phyloP scores from a whole-genome alignment of 1,140 invertebrate species.

The Babylonia areolata region DNA sequence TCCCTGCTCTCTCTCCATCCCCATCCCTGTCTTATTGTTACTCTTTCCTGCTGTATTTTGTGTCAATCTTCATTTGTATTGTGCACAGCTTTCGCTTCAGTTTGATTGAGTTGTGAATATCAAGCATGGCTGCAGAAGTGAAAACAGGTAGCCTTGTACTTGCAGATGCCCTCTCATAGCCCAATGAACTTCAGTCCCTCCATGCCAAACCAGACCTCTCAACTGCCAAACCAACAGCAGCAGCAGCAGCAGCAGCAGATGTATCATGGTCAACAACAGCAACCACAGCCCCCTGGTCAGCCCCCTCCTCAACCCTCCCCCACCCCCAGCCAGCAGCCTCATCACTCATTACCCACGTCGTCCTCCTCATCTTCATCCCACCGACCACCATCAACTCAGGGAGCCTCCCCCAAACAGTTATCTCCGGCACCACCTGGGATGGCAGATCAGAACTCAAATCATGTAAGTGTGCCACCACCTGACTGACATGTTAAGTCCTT shows the following conservation, averaged over 20 bases:
- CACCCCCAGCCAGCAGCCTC: slow-evolving; percentile 28
- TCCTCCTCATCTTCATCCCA: slow-evolving; percentile 26
- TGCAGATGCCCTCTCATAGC: slow-evolving; percentile 33
- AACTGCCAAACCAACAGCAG: slow-evolving; percentile 23
- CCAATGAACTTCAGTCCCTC: slow-evolving; percentile 23
- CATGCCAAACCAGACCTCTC: slow-evolving; percentile 29
- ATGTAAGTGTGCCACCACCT: slow-evolving; percentile 21
- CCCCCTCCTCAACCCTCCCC: slow-evolving; percentile 31
- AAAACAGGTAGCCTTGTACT: background rate
- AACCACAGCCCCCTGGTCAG: slow-evolving; percentile 37
- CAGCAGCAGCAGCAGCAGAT: slow-evolving; percentile 37
- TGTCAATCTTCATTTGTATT: too few relatives aligned
- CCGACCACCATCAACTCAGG: slow-evolving; percentile 39
- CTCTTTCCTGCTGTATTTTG: too few relatives aligned
- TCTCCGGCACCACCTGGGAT: slow-evolving; percentile 29
- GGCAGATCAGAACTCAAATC: slow-evolving; percentile 38
- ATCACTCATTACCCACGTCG: background rate
- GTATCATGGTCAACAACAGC: slow-evolving; percentile 35
- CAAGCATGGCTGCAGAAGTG: background rate
- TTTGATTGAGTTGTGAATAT: too few relatives aligned
- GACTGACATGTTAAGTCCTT: too few relatives aligned
- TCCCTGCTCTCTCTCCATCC: too few relatives aligned
- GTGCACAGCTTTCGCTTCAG: too few relatives aligned
- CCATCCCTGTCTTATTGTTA: too few relatives aligned
- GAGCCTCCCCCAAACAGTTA: slow-evolving; percentile 29